Evolutionary conservation across 1,140 invertebrate genomes (phyloP), one percentile per base, ranked within the genome.

Genomic region (Pseudomyrmex cubaensis): DNA sequence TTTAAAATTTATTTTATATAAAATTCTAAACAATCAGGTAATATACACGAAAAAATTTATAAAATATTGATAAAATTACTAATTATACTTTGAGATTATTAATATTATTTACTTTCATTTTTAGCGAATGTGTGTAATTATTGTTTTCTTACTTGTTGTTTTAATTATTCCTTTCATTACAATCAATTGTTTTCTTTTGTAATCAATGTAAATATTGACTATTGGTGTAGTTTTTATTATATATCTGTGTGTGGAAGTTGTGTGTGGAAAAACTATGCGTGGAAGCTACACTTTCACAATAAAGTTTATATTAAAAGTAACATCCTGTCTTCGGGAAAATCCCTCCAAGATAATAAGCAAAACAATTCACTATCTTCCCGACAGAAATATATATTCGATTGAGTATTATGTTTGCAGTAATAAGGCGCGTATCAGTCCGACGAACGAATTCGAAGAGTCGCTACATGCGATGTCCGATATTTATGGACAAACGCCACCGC

Each of bases 401-500:
- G 72, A 80, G 61, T 20, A 78, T 80, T 25, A n/a, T 50, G 22
- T 61, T 78, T 87, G 13, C 73, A 90, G 86, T 9, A 88, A 83
- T 20, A 70, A 62, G 80, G 69, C 44, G 69, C 73, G 46, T 64
- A 35, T 74, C 17, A 85, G 64, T 64, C 80, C 85, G 15, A 85
- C 83, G 17, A 82, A 64, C 17, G 91, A 91, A 75, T 87, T 85
- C 13, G 90, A 93, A 35, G 91, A 92, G 20, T 84, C 85, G 52
- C 62, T 92, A 9, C 85, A 90, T 46, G 87, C 85, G 22, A 90
- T 92, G 89, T 90, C 85, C n/a, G 92, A 93, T 89, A 89, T 92
- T 85, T 92, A 92, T 62, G 91, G 91, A 61, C 91, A 90, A 56
- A 92, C 92, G 59, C 91, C 91, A 7, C 90, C 91, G 7, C 90